phyloP scores from a whole-genome alignment of 1,140 invertebrate genomes.

The Drosophila parabipectinata region DNA sequence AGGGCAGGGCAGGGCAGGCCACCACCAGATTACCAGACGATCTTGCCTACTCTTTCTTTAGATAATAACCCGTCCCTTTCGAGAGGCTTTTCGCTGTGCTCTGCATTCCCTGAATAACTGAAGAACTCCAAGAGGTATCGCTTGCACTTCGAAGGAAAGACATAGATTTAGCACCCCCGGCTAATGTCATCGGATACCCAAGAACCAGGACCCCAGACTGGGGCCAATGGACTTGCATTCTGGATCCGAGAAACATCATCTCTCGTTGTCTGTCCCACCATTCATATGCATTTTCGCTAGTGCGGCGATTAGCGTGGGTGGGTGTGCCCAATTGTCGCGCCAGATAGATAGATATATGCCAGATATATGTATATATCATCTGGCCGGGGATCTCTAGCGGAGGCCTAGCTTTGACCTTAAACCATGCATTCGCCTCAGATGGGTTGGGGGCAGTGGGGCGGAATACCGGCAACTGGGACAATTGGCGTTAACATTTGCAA shows the following conservation, averaged over 20 bases:
- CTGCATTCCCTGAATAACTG: constrained; percentile 51
- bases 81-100: constrained; percentile 47
- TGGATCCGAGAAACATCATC: constrained; percentile 1
- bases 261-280: neutral
- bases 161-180: constrained; percentile 27
- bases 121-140: constrained; percentile 39
- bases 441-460: neutral
- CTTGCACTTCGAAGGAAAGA: constrained; percentile 59
- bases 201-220: constrained; percentile 59
- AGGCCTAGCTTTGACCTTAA: constrained; percentile 70
- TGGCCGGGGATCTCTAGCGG: constrained; percentile 10
- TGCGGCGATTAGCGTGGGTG: constrained; percentile 63
- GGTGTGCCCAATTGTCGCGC: constrained; percentile 69
- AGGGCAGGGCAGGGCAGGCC: constrained; percentile 32
- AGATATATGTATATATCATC: constrained; percentile 5
- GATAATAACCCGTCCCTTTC: neutral
- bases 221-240: constrained; percentile 63
- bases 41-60: neutral
- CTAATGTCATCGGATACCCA: constrained; percentile 55
- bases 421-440: constrained; percentile 40
- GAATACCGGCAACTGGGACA: constrained; percentile 41
- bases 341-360: neutral
- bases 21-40: constrained; percentile 61
- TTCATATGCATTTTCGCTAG: constrained; percentile 1
- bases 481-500: constrained; percentile 77